Base-by-base conservation (phyloP, 2,113 vertebrate genomes). In the Tachuris rubrigastra region DNA sequence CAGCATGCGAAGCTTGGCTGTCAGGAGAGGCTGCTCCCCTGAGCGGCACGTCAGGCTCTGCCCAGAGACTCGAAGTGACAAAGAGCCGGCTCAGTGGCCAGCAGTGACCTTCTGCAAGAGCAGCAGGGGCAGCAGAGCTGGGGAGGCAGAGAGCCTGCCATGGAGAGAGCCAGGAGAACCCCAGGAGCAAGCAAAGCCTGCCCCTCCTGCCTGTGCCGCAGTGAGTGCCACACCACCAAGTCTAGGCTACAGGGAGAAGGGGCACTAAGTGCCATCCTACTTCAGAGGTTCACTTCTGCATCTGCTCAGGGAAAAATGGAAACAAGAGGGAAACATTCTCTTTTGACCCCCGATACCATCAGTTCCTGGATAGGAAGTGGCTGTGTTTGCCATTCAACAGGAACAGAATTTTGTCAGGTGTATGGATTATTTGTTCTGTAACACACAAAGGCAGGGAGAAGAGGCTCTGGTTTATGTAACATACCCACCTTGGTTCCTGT, bases 31-130 rank as follows among this genome's bases (percentile, higher is more conserved):
- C 46, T 90, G 76, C 78, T 91, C 96, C 93, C 97, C 94, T 80
- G 85, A 97, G 97, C 63, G 12, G 88, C n/a, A 42, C 88, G 65
- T 97, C 97, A 98, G 97, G 79, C 75, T 95, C 46, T 81, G 93
- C 89, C 96, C 49, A 17, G 95, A 96, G 97, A 98, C 96, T 90
- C 79, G 91, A 98, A 97, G 97, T 98, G 99, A 99, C 98, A 98
- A 96, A 98, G 93, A 98, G 98, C 97, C 95, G 89, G 91, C 98
- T 98, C 96, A 97, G 93, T 96, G 97, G 96, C 96, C 92, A 93
- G 95, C 96, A 97, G 97, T 96, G 97, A 97, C 94, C 91, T 95
- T 89, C 88, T 97, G 98, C 90, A 9, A 86, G 94, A 85, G 67
- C 6, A 17, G 90, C 80, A 53, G 55, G 30, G 39, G 89, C 69